Evolutionary conservation across 2,797 vertebrate species (phyloP), one percentile per base, ranked within the genome.

Genomic region (Halcyon leucocephala): DNA sequence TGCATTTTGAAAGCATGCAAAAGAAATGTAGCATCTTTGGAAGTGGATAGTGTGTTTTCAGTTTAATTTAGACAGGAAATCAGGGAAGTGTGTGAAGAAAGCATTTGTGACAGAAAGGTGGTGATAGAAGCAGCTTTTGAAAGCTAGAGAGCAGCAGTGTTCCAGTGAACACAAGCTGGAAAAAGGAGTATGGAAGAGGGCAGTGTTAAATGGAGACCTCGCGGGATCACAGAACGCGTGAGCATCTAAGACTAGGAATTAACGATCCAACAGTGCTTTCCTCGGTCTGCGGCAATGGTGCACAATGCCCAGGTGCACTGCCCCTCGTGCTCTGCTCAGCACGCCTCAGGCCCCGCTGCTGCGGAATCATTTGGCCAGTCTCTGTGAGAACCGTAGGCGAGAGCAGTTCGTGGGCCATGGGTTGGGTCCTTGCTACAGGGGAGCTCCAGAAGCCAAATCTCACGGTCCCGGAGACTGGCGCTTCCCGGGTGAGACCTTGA

Each of bases 71-170:
- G 29, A 39, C 12, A 62, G 71, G 31, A 79, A 84, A 79, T 14
- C 9, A 49, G 48, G 20, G 29, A 77, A 21, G 10, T 3, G 5
- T 37, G 16, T 19, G n/a, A 64, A 39, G 26, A 79, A 76, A 82
- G 19, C 13, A 11, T 20, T 44, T 2, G 5, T 41, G 44, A 82
- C 42, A 49, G 55, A 35, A 19, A 49, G 31, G 12, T 6, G 17
- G 14, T 22, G 48, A 67, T 11, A 29, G 2, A 14, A 54, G 35
- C 55, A 72, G 12, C 7, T 49, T 94, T 58, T 92, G 91, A 84
- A 87, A 95, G 95, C 94, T 94, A 97, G 96, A 95, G 96, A 96
- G 97, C 96, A 96, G 94, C 73, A 96, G 83, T 0, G 51, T 33
- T 95, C 89, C 81, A 94, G 79, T 0, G 1, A 70, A 95, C 66